Evolutionary conservation across 23 tunicate genomes (phyloP), one percentile per base, ranked within the genome.

Genomic region (Oikopleura dioica): DNA sequence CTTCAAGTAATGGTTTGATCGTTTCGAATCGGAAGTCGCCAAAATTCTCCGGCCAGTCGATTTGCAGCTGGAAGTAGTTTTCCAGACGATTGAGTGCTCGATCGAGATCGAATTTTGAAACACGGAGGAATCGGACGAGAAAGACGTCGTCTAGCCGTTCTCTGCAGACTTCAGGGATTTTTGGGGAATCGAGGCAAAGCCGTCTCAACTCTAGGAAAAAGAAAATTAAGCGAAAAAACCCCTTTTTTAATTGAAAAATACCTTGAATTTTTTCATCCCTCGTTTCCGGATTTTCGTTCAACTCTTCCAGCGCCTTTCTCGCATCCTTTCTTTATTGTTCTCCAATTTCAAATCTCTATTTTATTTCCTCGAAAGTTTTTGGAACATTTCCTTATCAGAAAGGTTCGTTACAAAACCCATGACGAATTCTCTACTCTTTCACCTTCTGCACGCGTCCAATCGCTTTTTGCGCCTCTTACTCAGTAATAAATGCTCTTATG

Each of bases 111-210:
- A 21, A 63, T 28, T 63, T 63, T 63, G 16, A 23, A 28, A 23
- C 16, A 23, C 72, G 72, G 5, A 63, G 33, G 26, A 63, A 63
- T 21, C 72, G 72, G 2, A 63, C 72, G 16, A 63, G 33, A 28
- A 63, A 63, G 16, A 12, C 30, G 33, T 63, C 72, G 26, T 63
- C 72, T 2, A 63, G 72, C 5, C 72, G 72, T 63, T 63, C 72
- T 12, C 26, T 2, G 33, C 72, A 63, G 26, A 63, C 2, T 5
- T 23, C 4, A 2, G 16, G 33, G 33, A 63, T 28, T 21, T 63
- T 63, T 23, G 16, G 30, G 4, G 72, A 63, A 24, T 63, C 26
- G 16, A 12, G 16, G 33, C 72, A 63, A 5, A 63, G 30, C 33
- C 26, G 4, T 63, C 33, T 63, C 29, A 63, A 4, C 26, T 63